A percentile compares a stretch with the other conserved stretches of the same genome.
Conservation (phyloP, 2,113 vertebrate species). For the Sander vitreus region DNA sequence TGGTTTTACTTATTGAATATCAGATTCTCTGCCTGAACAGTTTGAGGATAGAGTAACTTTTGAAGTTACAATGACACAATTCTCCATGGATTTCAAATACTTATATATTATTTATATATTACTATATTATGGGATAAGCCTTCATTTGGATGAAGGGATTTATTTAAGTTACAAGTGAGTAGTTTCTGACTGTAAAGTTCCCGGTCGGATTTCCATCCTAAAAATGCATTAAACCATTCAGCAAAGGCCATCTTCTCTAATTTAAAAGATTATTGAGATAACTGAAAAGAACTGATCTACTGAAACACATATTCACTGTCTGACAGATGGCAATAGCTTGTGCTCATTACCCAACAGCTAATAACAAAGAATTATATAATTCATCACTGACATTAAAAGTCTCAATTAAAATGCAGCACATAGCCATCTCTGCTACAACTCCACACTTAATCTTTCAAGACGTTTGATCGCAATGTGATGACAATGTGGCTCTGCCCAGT, state of each 20-base stretch:
- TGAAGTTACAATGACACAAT: background rate
- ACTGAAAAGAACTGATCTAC: background rate
- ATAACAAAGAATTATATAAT: slow-evolving; percentile 9
- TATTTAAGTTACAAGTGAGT: background rate
- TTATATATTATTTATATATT: too few relatives aligned
- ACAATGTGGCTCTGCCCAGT: too few relatives aligned
- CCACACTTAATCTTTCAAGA: slow-evolving; percentile 13
- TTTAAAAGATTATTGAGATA: background rate
- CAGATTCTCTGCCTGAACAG: background rate
- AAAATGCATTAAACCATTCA: background rate
- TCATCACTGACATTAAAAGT: slow-evolving; percentile 13
- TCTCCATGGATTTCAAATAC: background rate
- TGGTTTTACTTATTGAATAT: background rate
- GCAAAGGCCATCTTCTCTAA: background rate
- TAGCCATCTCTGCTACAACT: background rate
- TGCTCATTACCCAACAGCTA: slow-evolving; percentile 34
- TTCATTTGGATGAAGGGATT: background rate
- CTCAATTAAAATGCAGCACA: slow-evolving; percentile 20
- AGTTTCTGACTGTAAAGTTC: too few relatives aligned
- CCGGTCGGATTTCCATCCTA: background rate
- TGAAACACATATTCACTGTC: background rate
- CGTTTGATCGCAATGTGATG: background rate
- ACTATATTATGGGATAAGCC: too few relatives aligned
- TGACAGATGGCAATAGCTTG: slow-evolving; percentile 4
- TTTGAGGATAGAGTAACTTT: background rate